These are phyloP conservation scores for Apostichopus parvimensis DNA, from an alignment of 35 echinoderm and acorn worm genomes.

Conservation along the genomic window DNA sequence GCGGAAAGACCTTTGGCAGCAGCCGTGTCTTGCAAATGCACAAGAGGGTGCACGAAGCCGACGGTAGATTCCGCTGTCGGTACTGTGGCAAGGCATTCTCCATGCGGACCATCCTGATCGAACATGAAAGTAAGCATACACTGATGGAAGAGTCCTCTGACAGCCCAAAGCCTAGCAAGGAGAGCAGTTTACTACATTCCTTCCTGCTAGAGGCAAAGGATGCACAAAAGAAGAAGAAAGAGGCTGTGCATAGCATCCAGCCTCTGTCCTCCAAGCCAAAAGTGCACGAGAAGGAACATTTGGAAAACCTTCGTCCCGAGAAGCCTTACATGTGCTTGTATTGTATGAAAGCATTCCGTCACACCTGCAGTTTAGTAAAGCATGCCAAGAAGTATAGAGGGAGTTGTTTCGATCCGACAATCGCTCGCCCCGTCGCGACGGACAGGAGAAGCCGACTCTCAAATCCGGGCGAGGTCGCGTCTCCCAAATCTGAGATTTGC, in stretches of 20 bases:
- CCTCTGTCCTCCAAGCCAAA: not conserved
- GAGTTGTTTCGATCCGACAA: conserved; percentile 8
- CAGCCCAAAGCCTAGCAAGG: not conserved
- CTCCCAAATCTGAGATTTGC: not conserved
- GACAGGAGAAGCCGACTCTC: not conserved
- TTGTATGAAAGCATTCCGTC: conserved; percentile 62
- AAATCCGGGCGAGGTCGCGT: too few relatives aligned
- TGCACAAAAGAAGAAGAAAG: conserved; percentile 37
- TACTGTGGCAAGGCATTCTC: conserved; percentile 59
- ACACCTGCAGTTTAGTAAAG: conserved; percentile 49
- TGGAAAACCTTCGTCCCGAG: conserved; percentile 4
- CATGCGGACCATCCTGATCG: conserved; percentile 36
- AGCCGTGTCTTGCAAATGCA: conserved; percentile 51
- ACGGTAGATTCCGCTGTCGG: conserved; percentile 32
- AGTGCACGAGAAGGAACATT: not conserved
- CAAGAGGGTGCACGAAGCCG: conserved; percentile 49
- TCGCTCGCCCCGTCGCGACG: not conserved
- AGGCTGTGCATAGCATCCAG: not conserved
- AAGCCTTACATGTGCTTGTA: conserved; percentile 55
- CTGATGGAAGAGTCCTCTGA: conserved; percentile 38
- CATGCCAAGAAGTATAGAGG: conserved; percentile 46
- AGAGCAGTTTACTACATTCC: conserved; percentile 52
- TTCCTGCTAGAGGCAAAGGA: conserved; percentile 30
- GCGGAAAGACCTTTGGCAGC: conserved; percentile 47
- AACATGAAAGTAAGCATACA: conserved; percentile 46